These are phyloP conservation scores for Percopsis transmontana DNA, from an alignment of 2,113 vertebrate genomes.

Conservation along the genomic window DNA sequence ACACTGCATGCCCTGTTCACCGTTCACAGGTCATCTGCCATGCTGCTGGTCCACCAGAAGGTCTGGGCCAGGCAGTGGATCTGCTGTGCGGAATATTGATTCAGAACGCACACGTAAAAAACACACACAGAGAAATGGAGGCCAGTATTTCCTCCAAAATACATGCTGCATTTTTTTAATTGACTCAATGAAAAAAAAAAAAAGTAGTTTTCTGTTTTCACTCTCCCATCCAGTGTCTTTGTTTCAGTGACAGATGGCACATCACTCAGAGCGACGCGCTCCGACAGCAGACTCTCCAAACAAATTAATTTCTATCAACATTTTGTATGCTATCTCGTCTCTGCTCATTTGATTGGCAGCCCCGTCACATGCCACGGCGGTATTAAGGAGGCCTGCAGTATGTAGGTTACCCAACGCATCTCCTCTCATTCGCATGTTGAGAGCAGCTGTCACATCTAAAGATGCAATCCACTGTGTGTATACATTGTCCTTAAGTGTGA, in stretches of 20 bases:
- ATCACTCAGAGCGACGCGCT: slow-evolving; percentile 60
- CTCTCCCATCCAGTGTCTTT: slow-evolving; percentile 55
- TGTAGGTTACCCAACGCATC: neutral
- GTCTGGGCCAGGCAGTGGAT: slow-evolving; percentile 38
- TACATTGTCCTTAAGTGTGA: neutral
- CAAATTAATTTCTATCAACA: slow-evolving; percentile 69
- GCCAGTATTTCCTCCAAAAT: slow-evolving; percentile 25
- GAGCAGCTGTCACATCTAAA: neutral
- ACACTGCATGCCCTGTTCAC: slow-evolving; percentile 51
- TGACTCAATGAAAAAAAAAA: slow-evolving; percentile 6
- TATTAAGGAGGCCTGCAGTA: slow-evolving; percentile 19
- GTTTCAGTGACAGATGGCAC: slow-evolving; percentile 68
- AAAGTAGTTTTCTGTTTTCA: slow-evolving; percentile 52
- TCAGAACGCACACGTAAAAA: slow-evolving; percentile 12
- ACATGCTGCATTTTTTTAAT: slow-evolving; percentile 49
- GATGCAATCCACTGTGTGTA: neutral
- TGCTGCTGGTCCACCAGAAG: slow-evolving; percentile 44
- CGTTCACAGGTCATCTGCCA: slow-evolving; percentile 46
- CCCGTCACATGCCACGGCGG: slow-evolving; percentile 34
- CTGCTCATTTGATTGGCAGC: slow-evolving; percentile 57
- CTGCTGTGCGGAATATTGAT: slow-evolving; percentile 57
- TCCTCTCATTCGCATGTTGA: slow-evolving; percentile 11
- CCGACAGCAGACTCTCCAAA: slow-evolving; percentile 64
- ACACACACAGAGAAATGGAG: neutral
- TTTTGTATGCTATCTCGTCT: slow-evolving; percentile 51